Evolutionary conservation across 2,888 invertebrate genomes (phyloP).

Genomic region (Plutella xylostella): DNA sequence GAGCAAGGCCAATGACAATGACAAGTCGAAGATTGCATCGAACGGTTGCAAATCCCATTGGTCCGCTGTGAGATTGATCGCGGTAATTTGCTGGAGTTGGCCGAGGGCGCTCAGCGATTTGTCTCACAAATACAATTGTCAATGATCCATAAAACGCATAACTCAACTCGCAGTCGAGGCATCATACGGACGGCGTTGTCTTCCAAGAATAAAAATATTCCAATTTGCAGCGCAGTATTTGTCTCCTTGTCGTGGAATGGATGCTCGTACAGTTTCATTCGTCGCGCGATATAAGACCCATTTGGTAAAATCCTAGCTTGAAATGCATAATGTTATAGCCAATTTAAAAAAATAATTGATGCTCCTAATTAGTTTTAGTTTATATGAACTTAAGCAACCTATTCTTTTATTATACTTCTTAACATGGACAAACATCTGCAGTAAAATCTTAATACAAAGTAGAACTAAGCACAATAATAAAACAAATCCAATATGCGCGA

Average conservation of each 20-base stretch:
- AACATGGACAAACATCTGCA: no score
- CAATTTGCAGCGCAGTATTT: conserved; percentile 9
- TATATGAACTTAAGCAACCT: no score
- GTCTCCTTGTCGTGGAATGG: background rate
- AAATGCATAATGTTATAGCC: no score
- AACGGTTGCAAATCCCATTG: conserved; percentile 42
- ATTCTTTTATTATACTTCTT: no score
- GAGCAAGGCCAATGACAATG: conserved; percentile 36
- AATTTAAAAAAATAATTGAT: no score
- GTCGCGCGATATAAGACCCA: no score
- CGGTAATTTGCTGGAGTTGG: conserved; percentile 49
- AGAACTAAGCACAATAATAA: no score
- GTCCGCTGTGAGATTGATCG: conserved; percentile 48
- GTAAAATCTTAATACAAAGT: no score
- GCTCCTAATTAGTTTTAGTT: no score
- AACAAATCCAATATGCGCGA: no score
- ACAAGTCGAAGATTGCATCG: conserved; percentile 59
- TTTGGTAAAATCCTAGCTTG: no score
- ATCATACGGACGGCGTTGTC: conserved; percentile 24
- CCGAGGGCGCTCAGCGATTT: conserved; percentile 31
- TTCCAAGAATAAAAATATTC: conserved; percentile 12
- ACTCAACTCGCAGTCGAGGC: conserved; percentile 28
- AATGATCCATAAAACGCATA: conserved; percentile 37
- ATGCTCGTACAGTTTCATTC: no score
- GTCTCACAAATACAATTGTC: conserved; percentile 32